Percentiles rank a stretch among this genome's conserved stretches.
Evolutionary conservation across 2,797 vertebrate genomes (phyloP).

Genomic region (Amblyraja radiata): DNA sequence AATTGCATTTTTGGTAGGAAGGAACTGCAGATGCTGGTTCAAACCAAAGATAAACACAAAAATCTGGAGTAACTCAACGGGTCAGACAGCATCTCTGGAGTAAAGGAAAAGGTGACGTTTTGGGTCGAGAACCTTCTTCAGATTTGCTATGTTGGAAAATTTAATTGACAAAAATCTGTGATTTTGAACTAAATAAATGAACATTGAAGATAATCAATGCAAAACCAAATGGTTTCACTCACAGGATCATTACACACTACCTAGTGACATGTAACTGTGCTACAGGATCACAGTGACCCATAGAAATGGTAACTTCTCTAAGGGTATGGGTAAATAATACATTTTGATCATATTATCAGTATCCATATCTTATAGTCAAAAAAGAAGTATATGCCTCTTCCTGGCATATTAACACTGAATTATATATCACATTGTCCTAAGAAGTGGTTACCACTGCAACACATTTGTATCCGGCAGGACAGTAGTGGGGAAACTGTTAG

Average conservation of each 20-base stretch:
- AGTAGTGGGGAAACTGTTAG: not conserved
- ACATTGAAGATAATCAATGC: not conserved
- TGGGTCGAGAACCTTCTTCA: no score
- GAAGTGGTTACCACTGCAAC: not conserved
- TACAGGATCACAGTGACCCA: not conserved
- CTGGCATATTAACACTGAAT: not conserved
- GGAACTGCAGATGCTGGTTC: no score
- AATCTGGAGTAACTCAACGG: no score
- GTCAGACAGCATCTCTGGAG: no score
- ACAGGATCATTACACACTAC: not conserved
- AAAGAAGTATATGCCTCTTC: not conserved
- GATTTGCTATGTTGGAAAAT: not conserved
- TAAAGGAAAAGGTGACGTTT: no score
- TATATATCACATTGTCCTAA: not conserved
- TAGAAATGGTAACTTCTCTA: no score
- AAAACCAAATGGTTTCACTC: not conserved
- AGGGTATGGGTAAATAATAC: not conserved
- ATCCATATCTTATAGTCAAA: not conserved
- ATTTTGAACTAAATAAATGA: not conserved
- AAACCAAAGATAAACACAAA: no score
- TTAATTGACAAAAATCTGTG: not conserved
- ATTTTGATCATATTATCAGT: not conserved
- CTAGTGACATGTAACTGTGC: not conserved
- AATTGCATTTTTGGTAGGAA: not conserved
- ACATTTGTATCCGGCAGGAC: not conserved